phyloP scores from a whole-genome alignment of 2,113 vertebrate species.

The Prietella phreatophila region DNA sequence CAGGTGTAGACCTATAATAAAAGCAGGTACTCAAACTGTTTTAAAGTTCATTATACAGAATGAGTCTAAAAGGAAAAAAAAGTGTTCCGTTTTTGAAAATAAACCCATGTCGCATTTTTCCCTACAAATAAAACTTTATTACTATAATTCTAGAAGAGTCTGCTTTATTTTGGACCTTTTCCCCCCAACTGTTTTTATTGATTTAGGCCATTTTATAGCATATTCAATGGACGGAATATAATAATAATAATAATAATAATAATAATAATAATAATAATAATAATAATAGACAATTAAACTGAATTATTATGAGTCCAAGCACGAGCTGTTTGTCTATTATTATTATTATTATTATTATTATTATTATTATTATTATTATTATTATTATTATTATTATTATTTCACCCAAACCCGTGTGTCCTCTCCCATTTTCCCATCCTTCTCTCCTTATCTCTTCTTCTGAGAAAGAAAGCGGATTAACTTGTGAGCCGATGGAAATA shows the following conservation, averaged over 20 bases:
- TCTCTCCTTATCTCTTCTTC: slow-evolving; percentile 53
- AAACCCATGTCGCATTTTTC: not conserved
- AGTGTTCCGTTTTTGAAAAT: not conserved
- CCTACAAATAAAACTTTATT: not conserved
- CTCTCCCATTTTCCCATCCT: slow-evolving; percentile 45
- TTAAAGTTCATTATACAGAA: not conserved
- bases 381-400: slow-evolving; percentile 39
- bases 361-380: slow-evolving; percentile 41
- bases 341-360: slow-evolving; percentile 32
- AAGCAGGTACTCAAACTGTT: not conserved
- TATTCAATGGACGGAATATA: not conserved
- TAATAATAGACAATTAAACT: not conserved
- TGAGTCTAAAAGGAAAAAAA: not conserved
- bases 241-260: not conserved
- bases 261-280: not conserved
- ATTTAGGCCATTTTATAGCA: not conserved
- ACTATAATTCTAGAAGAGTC: not conserved
- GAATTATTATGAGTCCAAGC: not conserved
- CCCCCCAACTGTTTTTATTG: not conserved
- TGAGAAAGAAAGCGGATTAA: slow-evolving; percentile 87
- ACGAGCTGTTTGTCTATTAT: not conserved
- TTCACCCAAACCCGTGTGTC: slow-evolving; percentile 47
- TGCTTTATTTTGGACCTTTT: not conserved
- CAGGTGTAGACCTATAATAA: too few species aligned
- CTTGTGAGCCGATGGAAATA: slow-evolving; percentile 94